Percentiles rank a stretch among this genome's conserved stretches.
Conservation (phyloP, 2,113 vertebrate species). For the Ptilorrhoa leucosticta region DNA sequence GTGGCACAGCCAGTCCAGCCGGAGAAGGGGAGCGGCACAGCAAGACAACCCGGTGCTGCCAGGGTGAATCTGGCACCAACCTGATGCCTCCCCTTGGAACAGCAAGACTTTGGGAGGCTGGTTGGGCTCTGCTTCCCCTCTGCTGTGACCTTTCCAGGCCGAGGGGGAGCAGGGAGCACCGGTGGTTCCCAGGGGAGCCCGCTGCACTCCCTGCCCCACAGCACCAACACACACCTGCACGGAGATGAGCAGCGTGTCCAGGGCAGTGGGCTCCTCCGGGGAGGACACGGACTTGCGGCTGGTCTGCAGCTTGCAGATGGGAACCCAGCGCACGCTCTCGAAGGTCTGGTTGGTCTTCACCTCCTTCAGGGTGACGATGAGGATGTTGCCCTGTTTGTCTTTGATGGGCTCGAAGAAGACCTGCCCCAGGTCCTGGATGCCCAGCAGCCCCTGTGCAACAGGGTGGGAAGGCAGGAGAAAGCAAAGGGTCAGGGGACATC, state of each 20-base stretch:
- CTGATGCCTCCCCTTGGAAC: not conserved
- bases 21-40: not conserved
- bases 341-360: slow-evolving; percentile 77
- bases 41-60: accelerated
- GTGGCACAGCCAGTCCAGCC: not conserved
- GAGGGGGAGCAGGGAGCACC: accelerated
- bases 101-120: not conserved
- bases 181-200: not conserved
- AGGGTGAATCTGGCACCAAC: not conserved
- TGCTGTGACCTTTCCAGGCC: not conserved
- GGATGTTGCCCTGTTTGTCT: slow-evolving; percentile 89
- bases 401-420: slow-evolving; percentile 88
- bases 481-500: not conserved
- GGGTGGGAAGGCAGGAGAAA: not conserved
- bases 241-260: slow-evolving; percentile 85
- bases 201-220: not conserved
- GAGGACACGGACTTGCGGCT: slow-evolving; percentile 86
- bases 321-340: slow-evolving; percentile 83
- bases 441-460: slow-evolving; percentile 74
- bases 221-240: slow-evolving; percentile 70
- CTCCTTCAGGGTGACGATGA: slow-evolving; percentile 86
- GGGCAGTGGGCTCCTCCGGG: slow-evolving; percentile 83
- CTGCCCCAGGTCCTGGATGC: slow-evolving; percentile 86
- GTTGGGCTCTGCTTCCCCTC: not conserved
- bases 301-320: slow-evolving; percentile 83